Conservation (phyloP, 92 coral and sea anemone species). For the Bergia sp. region DNA sequence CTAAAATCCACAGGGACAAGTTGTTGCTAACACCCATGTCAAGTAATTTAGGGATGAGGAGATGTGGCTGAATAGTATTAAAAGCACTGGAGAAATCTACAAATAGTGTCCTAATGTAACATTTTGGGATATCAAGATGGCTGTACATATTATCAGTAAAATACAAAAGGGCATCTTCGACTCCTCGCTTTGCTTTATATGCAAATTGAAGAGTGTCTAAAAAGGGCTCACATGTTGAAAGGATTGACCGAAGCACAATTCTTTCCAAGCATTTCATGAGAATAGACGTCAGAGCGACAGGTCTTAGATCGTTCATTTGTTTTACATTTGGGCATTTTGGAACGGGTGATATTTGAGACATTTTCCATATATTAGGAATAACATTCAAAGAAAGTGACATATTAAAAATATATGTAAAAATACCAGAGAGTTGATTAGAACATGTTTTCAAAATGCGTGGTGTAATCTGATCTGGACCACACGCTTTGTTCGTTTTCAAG, state of each 20-base stretch:
- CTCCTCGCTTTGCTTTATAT: neutral
- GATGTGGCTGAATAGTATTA: too few relatives aligned
- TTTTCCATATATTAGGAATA: slow-evolving; percentile 19
- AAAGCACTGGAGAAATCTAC: slow-evolving; percentile 24
- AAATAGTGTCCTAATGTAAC: neutral
- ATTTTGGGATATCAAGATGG: slow-evolving; percentile 1
- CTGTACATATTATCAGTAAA: neutral
- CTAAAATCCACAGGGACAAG: neutral
- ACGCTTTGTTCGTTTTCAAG: too few relatives aligned
- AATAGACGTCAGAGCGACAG: slow-evolving; percentile 26
- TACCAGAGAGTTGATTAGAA: neutral
- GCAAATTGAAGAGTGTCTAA: slow-evolving; percentile 26
- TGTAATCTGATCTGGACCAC: slow-evolving; percentile 3
- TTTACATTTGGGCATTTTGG: neutral
- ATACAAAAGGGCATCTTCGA: slow-evolving; percentile 10
- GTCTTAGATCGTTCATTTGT: slow-evolving; percentile 28
- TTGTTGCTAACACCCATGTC: neutral
- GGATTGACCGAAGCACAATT: neutral
- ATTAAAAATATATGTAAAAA: slow-evolving; percentile 5
- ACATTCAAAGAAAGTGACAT: neutral
- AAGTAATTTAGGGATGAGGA: slow-evolving; percentile 14
- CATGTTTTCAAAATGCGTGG: neutral
- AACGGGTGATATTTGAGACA: neutral
- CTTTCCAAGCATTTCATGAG: slow-evolving; percentile 1
- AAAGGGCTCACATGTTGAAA: neutral